These are phyloP conservation scores for Platichthys flesus DNA, from an alignment of 2,113 vertebrate species.

Conservation along the genomic window DNA sequence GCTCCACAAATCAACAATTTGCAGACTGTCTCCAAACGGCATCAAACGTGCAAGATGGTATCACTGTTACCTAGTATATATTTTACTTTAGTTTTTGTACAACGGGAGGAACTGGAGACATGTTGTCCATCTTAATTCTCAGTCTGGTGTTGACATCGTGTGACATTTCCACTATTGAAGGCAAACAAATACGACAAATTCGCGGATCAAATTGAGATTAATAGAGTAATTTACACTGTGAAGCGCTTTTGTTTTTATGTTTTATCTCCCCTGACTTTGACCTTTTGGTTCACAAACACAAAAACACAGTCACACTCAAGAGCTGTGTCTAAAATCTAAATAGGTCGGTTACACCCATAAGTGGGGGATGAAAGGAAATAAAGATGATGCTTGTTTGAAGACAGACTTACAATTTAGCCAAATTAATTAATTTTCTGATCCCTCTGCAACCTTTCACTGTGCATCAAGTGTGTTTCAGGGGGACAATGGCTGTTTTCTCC, in stretches of 20 bases:
- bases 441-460: conserved; percentile 26
- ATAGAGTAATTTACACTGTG: conserved; percentile 8
- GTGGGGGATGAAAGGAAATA: conserved; percentile 16
- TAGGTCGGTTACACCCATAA: not conserved
- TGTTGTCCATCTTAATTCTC: not conserved
- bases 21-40: too few relatives aligned
- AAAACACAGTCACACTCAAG: not conserved
- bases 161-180: not conserved
- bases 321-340: conserved; percentile 19
- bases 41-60: not conserved
- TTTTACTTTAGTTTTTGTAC: too few relatives aligned
- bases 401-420: conserved; percentile 35
- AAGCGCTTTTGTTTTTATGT: conserved; percentile 24
- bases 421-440: conserved; percentile 54
- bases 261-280: conserved; percentile 14
- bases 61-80: not conserved
- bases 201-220: not conserved
- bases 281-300: conserved; percentile 31
- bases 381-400: conserved; percentile 32
- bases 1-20: too few relatives aligned
- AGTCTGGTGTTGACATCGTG: not conserved
- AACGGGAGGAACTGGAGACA: not conserved
- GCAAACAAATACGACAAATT: not conserved
- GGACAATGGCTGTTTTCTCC: conserved; percentile 75
- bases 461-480: conserved; percentile 51